These are phyloP conservation scores for Desoria tigrina DNA, from an alignment of 2,888 invertebrate genomes.

Conservation along the genomic window DNA sequence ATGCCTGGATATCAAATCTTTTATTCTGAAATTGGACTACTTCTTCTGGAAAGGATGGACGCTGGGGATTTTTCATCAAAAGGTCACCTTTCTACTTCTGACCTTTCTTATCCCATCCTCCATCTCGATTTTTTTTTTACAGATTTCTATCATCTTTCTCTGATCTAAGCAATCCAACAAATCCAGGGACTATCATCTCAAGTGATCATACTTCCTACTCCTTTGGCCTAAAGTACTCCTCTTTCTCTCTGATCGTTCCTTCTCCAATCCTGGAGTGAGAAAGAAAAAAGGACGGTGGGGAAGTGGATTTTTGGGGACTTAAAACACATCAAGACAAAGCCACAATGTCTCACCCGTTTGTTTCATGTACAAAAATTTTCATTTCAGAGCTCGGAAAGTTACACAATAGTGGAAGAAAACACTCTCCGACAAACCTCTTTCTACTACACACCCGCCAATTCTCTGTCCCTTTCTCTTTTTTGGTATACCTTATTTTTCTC, in stretches of 20 bases:
- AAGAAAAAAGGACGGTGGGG: too few species aligned
- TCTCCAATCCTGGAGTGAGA: too few species aligned
- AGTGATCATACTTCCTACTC: too few species aligned
- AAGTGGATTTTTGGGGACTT: too few species aligned
- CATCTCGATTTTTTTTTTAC: not conserved
- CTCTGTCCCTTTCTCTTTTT: constrained; percentile 4
- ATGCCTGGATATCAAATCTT: not conserved
- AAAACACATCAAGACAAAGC: too few species aligned
- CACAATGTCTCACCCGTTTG: not conserved
- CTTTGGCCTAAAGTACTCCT: too few species aligned
- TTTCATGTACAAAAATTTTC: constrained; percentile 5
- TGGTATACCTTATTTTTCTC: not conserved
- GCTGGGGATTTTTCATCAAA: constrained; percentile 29
- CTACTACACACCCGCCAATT: not conserved
- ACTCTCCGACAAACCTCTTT: constrained; percentile 4
- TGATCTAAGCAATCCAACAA: too few species aligned
- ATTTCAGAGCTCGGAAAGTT: not conserved
- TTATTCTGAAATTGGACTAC: not conserved
- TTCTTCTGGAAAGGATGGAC: not conserved
- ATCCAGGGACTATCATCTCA: too few species aligned
- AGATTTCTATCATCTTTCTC: too few species aligned
- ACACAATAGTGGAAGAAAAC: not conserved
- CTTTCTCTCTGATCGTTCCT: too few species aligned
- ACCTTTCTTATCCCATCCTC: constrained; percentile 26
- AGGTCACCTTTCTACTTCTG: constrained; percentile 32